phyloP scores from a whole-genome alignment of 2,797 vertebrate species.

The Esox masquinongy region DNA sequence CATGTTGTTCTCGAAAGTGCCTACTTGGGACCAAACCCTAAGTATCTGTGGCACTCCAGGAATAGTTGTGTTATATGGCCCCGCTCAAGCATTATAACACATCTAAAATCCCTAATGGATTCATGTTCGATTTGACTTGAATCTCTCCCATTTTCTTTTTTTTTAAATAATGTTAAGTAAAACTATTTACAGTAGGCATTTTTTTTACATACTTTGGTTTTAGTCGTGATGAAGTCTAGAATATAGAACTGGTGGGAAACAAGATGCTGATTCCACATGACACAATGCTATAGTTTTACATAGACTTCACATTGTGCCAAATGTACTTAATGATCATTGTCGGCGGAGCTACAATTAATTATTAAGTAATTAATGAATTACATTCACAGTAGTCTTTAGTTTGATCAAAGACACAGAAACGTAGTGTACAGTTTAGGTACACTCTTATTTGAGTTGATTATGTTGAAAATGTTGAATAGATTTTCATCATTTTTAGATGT shows the following conservation, averaged over 20 bases:
- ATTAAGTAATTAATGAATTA: slow-evolving; percentile 52
- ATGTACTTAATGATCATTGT: slow-evolving; percentile 60
- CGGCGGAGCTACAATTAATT: slow-evolving; percentile 59
- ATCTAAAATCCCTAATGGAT: too few species aligned
- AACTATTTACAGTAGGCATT: too few species aligned
- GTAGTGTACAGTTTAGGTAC: slow-evolving; percentile 13
- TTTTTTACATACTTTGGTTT: too few species aligned
- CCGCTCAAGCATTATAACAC: too few species aligned
- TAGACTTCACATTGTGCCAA: slow-evolving; percentile 40
- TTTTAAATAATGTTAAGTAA: too few species aligned
- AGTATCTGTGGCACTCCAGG: too few species aligned
- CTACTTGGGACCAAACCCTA: too few species aligned
- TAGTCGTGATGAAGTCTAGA: too few species aligned
- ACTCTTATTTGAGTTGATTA: neutral
- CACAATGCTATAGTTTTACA: slow-evolving; percentile 33
- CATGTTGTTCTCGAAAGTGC: too few species aligned
- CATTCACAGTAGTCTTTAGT: slow-evolving; percentile 42
- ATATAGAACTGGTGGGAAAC: slow-evolving; percentile 27
- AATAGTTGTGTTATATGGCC: too few species aligned
- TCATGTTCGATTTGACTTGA: too few species aligned
- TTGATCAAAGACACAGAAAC: slow-evolving; percentile 50
- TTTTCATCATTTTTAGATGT: neutral
- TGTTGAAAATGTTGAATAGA: neutral
- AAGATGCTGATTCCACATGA: slow-evolving; percentile 25
- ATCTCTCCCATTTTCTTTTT: too few species aligned